These are phyloP conservation scores for Ormyrus thymus DNA, from an alignment of 2,888 invertebrate species.

Conservation along the genomic window DNA sequence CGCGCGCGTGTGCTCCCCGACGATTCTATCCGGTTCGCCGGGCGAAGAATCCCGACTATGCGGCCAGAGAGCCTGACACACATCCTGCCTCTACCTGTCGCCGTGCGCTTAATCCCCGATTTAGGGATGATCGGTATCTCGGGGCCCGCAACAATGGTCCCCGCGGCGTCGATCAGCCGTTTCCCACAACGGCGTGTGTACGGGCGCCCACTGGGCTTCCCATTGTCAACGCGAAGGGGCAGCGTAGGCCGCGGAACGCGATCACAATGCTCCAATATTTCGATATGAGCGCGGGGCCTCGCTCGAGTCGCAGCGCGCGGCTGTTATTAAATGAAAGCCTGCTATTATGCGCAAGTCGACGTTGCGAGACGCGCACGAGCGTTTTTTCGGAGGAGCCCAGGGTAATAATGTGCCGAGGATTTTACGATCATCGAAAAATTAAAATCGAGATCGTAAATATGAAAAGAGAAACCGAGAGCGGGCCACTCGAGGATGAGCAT, in stretches of 20 bases:
- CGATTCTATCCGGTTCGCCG: constrained; percentile 41
- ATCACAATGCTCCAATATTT: constrained; percentile 48
- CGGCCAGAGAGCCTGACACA: neutral
- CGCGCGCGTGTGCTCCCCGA: neutral
- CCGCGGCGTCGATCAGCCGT: constrained; percentile 35
- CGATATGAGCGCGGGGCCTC: constrained; percentile 23
- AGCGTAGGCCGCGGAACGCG: constrained; percentile 12
- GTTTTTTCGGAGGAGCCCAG: neutral
- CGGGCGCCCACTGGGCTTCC: constrained; percentile 11
- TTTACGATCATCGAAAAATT: constrained; percentile 32
- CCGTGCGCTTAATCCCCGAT: constrained; percentile 4
- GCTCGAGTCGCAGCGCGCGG: neutral
- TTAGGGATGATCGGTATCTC: constrained; percentile 34
- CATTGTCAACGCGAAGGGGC: constrained; percentile 15
- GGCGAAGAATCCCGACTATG: constrained; percentile 26
- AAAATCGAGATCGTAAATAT: constrained; percentile 31
- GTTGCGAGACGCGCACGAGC: constrained; percentile 1
- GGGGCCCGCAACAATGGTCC: constrained; percentile 17
- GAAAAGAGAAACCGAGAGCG: constrained; percentile 29
- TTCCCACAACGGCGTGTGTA: constrained; percentile 29
- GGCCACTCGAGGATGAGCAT: neutral
- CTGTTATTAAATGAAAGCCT: constrained; percentile 46
- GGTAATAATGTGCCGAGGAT: neutral
- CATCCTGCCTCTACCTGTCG: constrained; percentile 1
- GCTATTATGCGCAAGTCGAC: constrained; percentile 21